Evolutionary conservation across 2,797 vertebrate genomes (phyloP).

Genomic region (Microctenopoma stevenorrisi): DNA sequence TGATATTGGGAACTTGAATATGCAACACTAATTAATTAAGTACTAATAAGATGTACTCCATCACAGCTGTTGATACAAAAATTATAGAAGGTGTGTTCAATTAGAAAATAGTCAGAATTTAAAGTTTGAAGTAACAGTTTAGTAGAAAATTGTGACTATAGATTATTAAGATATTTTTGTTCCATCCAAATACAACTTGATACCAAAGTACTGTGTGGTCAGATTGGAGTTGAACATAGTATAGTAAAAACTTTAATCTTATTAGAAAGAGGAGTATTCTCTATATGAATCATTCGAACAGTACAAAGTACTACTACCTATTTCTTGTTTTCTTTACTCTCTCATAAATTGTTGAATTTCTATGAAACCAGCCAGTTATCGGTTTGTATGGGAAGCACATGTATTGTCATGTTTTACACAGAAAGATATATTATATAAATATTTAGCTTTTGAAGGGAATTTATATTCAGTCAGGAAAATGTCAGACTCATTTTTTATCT

Average conservation of each 20-base stretch:
- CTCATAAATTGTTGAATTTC: not conserved
- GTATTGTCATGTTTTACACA: not conserved
- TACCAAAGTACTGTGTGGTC: conserved; percentile 12
- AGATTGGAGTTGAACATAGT: not conserved
- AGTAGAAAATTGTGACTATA: not conserved
- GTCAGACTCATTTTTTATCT: not conserved
- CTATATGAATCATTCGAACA: not conserved
- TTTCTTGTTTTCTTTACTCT: not conserved
- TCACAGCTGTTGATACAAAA: not conserved
- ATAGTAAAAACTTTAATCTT: not conserved
- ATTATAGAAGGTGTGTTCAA: not conserved
- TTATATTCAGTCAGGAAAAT: not conserved
- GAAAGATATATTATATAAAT: too few relatives aligned
- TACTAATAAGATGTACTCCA: not conserved
- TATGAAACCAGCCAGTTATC: not conserved
- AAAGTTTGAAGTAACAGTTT: too few relatives aligned
- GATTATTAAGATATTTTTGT: not conserved
- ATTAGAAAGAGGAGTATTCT: not conserved
- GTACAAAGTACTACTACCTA: not conserved
- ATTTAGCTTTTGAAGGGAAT: not conserved
- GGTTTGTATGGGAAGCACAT: not conserved
- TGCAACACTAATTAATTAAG: conserved; percentile 10
- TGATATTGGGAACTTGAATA: not conserved
- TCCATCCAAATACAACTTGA: not conserved
- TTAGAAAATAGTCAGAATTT: not conserved